phyloP scores from a whole-genome alignment of 2,113 vertebrate genomes.

The Grantiella picta region DNA sequence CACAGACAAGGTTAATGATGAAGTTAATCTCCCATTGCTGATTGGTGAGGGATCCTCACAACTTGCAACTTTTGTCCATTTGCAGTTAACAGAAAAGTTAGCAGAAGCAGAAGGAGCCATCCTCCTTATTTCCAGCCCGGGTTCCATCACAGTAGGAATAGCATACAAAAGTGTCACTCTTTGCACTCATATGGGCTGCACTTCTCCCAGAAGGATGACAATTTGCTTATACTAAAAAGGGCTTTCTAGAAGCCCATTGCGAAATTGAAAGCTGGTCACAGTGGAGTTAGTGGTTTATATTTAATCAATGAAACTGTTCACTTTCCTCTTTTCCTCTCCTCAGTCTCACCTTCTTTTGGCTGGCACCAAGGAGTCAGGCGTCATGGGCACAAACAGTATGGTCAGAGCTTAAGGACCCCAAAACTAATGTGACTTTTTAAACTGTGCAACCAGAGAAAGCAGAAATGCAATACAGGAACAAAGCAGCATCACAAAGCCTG shows the following conservation, averaged over 20 bases:
- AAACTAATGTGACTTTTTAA: neutral
- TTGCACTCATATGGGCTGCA: neutral
- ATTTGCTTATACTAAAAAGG: neutral
- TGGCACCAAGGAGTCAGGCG: neutral
- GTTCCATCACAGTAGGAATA: neutral
- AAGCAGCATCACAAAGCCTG: neutral
- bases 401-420: neutral
- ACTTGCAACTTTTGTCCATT: constrained; percentile 1
- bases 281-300: neutral
- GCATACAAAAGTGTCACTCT: neutral
- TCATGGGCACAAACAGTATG: neutral
- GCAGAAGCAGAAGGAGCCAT: neutral
- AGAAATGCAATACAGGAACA: neutral
- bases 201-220: neutral
- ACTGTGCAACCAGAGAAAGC: neutral
- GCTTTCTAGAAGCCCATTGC: neutral
- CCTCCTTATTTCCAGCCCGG: neutral
- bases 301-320: neutral
- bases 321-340: neutral
- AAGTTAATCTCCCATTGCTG: constrained; percentile 40
- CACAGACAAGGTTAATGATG: constrained; percentile 25
- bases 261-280: neutral
- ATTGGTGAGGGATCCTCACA: neutral
- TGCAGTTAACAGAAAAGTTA: neutral
- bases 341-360: neutral